A percentile compares a stretch with the other conserved stretches of the same genome.
phyloP scores from a whole-genome alignment of 2,797 vertebrate species.

The Halcyon leucocephala region DNA sequence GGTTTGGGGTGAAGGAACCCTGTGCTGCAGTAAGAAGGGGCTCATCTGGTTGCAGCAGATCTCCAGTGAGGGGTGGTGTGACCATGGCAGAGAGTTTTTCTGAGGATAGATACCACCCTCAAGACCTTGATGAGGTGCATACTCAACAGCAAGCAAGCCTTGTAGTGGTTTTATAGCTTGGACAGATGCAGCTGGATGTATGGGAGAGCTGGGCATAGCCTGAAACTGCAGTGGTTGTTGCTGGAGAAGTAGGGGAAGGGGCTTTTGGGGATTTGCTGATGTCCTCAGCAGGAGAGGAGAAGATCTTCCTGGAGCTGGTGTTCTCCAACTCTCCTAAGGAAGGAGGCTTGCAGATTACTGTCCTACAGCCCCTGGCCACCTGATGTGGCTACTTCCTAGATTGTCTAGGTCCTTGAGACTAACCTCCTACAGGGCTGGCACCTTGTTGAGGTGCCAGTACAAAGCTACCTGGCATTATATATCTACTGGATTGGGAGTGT shows the following conservation, averaged over 20 bases:
- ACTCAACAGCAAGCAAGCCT: no score
- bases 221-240: neutral
- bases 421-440: no score
- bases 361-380: no score
- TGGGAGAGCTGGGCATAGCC: neutral
- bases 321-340: neutral
- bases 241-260: neutral
- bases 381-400: neutral
- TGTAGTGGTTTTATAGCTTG: neutral
- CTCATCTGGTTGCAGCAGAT: neutral
- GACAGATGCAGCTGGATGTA: neutral
- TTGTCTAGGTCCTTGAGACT: neutral
- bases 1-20: neutral
- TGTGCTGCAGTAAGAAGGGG: neutral
- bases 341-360: neutral
- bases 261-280: neutral
- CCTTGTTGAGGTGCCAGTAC: neutral
- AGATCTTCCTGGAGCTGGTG: neutral
- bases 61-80: neutral
- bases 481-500: neutral
- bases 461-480: accelerated
- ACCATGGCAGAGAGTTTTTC: neutral
- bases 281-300: neutral
- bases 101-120: accelerated
- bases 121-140: accelerated